Evolutionary conservation across 2,888 invertebrate genomes (phyloP), one percentile per base, ranked within the genome.

Genomic region (Flexamia atlantica): DNA sequence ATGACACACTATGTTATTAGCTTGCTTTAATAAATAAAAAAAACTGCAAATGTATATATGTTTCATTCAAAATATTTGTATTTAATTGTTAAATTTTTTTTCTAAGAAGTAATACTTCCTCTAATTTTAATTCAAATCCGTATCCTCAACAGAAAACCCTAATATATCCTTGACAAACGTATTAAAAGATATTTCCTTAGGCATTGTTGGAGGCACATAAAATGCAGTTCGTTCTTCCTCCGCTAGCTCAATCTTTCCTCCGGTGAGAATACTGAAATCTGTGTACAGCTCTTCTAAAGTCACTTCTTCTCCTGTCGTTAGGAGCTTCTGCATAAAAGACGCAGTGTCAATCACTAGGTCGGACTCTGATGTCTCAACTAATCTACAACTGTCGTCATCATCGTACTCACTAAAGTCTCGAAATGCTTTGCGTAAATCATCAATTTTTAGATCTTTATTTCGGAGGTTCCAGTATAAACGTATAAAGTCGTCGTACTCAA

Each of bases 141-240:
- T 10, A 14, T 64, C 64, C 2, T 64, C 64, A 4, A 64, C 28
- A 9, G 64, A 17, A 17, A 64, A 28, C 7, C 64, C 64, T 14
- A 64, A 64, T 28, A 64, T 64, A 17, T 64, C 64, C 30, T 30
- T 64, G 25, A 64, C 64, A 28, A 64, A 64, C 4, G 64, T 64
- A 5, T 64, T 9, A 17, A 64, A 64, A 12, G 64, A 28, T 3
- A 64, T 28, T 28, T 64, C 64, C 20, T 64, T 64, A 12, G 64
- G 64, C 64, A 64, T 64, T 4, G 28, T 64, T 12, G 64, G 64
- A 14, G 64, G 64, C 2, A 30, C 64, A 1, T 64, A 30, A 28
- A 28, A 64, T 12, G n/a, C 30, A 28, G 30, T 3, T 0, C 30
- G 30, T 20, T 64, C 28, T 4, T 64, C 64, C 28, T 28, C 64